These are phyloP conservation scores for Chromoteleia sp. DNA, from an alignment of 2,888 invertebrate genomes.

Conservation along the genomic window DNA sequence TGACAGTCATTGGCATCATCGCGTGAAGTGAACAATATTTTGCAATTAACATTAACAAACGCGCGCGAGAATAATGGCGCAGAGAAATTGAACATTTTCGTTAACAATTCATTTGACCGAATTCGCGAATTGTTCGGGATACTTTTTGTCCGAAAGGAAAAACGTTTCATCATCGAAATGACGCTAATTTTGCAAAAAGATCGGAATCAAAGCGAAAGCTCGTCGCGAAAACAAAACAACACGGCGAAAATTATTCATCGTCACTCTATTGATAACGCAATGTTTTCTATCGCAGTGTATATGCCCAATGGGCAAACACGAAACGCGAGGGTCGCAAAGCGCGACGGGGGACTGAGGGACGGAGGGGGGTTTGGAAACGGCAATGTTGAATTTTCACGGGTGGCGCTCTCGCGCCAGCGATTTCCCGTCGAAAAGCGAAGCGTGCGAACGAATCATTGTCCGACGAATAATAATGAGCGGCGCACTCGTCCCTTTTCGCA, in stretches of 20 bases:
- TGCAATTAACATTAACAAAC: no score
- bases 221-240: constrained; percentile 33
- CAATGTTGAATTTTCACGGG: constrained; percentile 61
- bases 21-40: no score
- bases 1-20: no score
- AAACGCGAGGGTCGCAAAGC: constrained; percentile 22
- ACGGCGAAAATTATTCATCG: constrained; percentile 52
- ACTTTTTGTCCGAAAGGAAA: neutral
- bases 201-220: constrained; percentile 29
- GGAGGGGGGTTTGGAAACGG: no score
- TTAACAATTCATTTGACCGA: no score
- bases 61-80: no score
- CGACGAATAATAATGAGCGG: constrained; percentile 84
- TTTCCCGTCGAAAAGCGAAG: constrained; percentile 77
- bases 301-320: constrained; percentile 49
- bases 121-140: no score
- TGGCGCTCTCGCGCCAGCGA: constrained; percentile 50
- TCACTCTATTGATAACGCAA: constrained; percentile 43
- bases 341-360: no score
- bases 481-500: constrained; percentile 46
- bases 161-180: constrained; percentile 8
- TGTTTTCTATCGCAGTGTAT: constrained; percentile 47
- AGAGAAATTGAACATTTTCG: no score
- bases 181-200: constrained; percentile 28
- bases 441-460: constrained; percentile 78